phyloP scores from a whole-genome alignment of 2,113 vertebrate species.

The Phycodurus eques region DNA sequence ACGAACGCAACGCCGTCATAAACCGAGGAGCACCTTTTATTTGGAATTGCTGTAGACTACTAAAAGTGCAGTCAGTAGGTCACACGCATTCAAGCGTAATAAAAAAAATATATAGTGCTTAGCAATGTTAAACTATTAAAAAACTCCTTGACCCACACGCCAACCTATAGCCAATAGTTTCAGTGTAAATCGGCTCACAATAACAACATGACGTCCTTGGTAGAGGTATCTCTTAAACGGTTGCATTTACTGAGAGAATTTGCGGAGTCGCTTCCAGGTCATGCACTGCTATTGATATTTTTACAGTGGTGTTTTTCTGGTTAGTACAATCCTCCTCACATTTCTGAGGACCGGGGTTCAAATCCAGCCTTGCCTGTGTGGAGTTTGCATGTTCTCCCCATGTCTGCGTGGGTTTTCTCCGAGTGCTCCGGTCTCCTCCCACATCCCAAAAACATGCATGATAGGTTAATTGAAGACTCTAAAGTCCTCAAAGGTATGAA shows the following conservation, averaged over 20 bases:
- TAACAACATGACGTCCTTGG: background rate
- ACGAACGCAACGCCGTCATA: background rate
- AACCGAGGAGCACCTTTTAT: background rate
- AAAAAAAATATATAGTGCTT: background rate
- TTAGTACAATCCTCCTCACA: too few species aligned
- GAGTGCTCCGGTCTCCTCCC: too few species aligned
- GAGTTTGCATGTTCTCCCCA: too few species aligned
- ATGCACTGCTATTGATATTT: constrained; percentile 11
- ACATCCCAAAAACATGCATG: too few species aligned
- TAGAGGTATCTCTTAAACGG: background rate
- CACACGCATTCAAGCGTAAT: background rate
- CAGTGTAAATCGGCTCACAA: background rate
- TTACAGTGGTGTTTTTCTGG: background rate
- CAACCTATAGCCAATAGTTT: background rate
- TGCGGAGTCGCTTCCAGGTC: background rate
- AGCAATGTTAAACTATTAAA: background rate
- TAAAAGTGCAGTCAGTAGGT: background rate
- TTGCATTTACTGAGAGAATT: background rate
- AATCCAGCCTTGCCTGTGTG: too few species aligned
- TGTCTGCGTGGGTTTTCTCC: too few species aligned
- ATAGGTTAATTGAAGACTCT: too few species aligned
- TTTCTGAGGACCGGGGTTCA: too few species aligned
- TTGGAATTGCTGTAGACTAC: background rate
- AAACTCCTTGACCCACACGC: background rate
- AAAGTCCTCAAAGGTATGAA: too few species aligned